Base-by-base conservation (phyloP, 2,113 vertebrate species). In the Paracanthobrama guichenoti region DNA sequence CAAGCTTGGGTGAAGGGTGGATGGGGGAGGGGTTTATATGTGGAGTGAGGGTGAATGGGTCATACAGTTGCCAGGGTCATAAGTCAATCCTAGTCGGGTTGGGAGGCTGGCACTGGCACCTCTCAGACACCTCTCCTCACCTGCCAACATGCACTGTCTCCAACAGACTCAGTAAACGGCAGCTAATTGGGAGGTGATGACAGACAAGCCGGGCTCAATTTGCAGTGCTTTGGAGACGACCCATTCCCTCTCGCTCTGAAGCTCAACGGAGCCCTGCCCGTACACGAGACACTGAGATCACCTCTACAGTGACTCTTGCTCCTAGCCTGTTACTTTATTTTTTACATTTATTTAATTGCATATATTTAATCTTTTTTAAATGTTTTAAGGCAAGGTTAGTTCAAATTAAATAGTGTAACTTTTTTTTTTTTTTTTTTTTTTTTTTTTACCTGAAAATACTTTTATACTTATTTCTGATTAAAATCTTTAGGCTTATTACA, bases 171-270 rank as follows among this genome's bases (percentile, higher is more conserved):
- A 92, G 93, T 92, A 95, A 93, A 93, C 91, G 86, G 85, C 86
- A 87, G 86, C 86, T 96, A 95, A 96, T 95, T 94, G 94, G 91
- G 85, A 95, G 71, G 91, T 85, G 95, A 93, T 93, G 96, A 96
- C 91, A 93, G 92, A 93, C 87, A 89, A 87, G 85, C 88, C 77
- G 48, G 89, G 88, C 79, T 86, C 90, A 91, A 91, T 94, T 93
- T 89, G 89, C 91, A 86, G 87, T 85, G 83, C 88, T 93, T 92
- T 91, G 88, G 92, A 92, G 90, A 92, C 87, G 88, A 91, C 86
- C 79, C 87, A 81, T 88, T 89, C 90, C 81, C 76, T 81, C 62
- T 22, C 5, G 60, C 55, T 42, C 73, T 39, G 20, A 31, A 79
- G 66, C 57, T 73, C 60, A 62, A 62, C 53, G 88, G 72, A 87